Conservation (phyloP, 2,113 vertebrate species). For the Murina feae region DNA sequence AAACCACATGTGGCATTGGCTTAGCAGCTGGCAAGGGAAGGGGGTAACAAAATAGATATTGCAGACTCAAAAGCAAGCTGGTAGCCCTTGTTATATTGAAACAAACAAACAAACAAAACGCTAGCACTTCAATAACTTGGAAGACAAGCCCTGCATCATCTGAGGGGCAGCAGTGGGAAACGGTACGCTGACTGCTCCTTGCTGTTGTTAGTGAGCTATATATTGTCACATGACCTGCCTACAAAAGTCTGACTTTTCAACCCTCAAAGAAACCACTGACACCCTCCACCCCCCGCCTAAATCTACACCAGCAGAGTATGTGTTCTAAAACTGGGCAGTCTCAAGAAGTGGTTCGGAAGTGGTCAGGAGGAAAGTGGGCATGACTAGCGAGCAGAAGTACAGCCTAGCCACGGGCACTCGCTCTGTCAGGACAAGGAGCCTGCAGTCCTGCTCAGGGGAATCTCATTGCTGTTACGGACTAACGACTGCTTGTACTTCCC, state of each 20-base stretch:
- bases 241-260: not conserved
- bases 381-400: not conserved
- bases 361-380: not conserved
- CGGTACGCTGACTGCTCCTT: accelerated
- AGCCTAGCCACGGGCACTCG: not conserved
- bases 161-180: not conserved
- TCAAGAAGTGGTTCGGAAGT: not conserved
- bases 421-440: not conserved
- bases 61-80: not conserved
- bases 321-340: not conserved
- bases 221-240: not conserved
- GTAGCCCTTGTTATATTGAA: not conserved
- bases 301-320: not conserved
- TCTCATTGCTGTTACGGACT: too few species aligned
- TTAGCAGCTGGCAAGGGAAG: not conserved
- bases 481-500: not conserved
- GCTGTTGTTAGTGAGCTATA: not conserved
- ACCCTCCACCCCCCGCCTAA: too few species aligned
- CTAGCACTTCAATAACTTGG: not conserved
- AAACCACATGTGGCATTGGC: not conserved
- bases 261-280: not conserved
- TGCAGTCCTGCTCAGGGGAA: not conserved
- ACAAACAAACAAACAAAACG: too few species aligned
- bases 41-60: not conserved
- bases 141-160: not conserved